Base-by-base conservation (phyloP, 2,113 vertebrate genomes). In the Mesitornis unicolor region DNA sequence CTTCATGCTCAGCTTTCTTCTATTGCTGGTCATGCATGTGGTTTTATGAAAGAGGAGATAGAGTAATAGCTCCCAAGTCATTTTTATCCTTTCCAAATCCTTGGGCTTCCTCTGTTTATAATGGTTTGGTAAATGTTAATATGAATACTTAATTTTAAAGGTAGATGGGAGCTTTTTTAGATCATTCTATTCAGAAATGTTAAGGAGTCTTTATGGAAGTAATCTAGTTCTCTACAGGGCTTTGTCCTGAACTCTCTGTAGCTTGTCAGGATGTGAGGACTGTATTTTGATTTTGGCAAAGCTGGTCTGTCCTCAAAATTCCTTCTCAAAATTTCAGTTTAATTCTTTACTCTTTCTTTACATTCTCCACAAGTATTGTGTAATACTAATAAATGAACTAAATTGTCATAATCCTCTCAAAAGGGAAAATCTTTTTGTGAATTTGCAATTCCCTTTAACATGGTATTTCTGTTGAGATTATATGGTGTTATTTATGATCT, bases 341-440 rank as follows among this genome's bases (percentile, higher is more conserved):
- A 36, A 53, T 64, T 90, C 18, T 31, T 36, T 54, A 19, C 74
- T 53, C 13, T 50, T 86, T n/a, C 65, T 79, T 60, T 64, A 13
- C 14, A 29, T 4, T 91, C 13, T 81, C 56, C 0, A 0, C 20
- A 79, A 65, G 5, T 88, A 31, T 61, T 61, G 8, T 16, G 10
- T 45, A 43, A 17, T 73, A 18, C 20, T 69, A 67, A 69, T 54
- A 74, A 76, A 67, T 16, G 22, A 87, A 36, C 16, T 85, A 33
- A 88, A 53, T 61, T 82, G n/a, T 42, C 25, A 13, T 48, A 26
- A n/a, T 56, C 35, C 14, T 67, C 29, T 83, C 24, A 40, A 88
- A 90, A 57, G 3, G 43, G 80, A 84, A 67, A 57, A 25, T 5
- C 3, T 17, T 59, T 51, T 15, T 17, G 6, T 40, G 16, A 61